Base-by-base conservation (phyloP, 2,797 vertebrate species). In the Glossophaga mutica region DNA sequence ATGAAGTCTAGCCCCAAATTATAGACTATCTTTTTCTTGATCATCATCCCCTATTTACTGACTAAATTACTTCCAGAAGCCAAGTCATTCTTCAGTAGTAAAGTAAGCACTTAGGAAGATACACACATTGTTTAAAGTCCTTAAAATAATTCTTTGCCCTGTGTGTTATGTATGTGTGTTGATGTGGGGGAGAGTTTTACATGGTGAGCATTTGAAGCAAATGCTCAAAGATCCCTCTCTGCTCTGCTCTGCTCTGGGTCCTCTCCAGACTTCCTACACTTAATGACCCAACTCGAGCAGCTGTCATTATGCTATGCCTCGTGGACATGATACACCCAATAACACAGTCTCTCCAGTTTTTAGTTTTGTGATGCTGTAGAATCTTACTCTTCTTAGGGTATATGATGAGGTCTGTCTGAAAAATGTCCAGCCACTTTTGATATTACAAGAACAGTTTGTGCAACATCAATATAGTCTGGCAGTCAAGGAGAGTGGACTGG, bases 11-110 rank as follows among this genome's bases (percentile, higher is more conserved):
- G 34, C 59, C 85, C 39, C 55, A 57, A 94, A 92, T 88, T 79
- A 87, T 34, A 92, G 48, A 19, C 18, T 76, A 3, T 42, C 81
- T 84, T 90, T 71, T 71, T 87, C 62, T 59, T 62, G n/a, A 70
- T 85, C 22, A 70, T 87, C 29, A 57, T n/a, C 18, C 48, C 37
- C 21, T 94, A 26, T 74, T 78, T 91, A 86, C 32, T 48, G 77
- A 74, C 29, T 57, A 82, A 96, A 94, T 96, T 73, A 57, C 65
- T 86, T 83, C 77, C 87, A 79, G 81, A 81, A 90, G 67, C 68
- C 57, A 85, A 62, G 52, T 78, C 48, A 37, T 73, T 91, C n/a
- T 73, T 90, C 24, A 32, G 34, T 22, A 93, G 83, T 42, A 59
- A 79, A 84, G 18, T 42, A 34, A 37, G 55, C 18, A 3, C 39